These are phyloP conservation scores for Thunnus maccoyii DNA, from an alignment of 2,113 vertebrate species.

Conservation along the genomic window DNA sequence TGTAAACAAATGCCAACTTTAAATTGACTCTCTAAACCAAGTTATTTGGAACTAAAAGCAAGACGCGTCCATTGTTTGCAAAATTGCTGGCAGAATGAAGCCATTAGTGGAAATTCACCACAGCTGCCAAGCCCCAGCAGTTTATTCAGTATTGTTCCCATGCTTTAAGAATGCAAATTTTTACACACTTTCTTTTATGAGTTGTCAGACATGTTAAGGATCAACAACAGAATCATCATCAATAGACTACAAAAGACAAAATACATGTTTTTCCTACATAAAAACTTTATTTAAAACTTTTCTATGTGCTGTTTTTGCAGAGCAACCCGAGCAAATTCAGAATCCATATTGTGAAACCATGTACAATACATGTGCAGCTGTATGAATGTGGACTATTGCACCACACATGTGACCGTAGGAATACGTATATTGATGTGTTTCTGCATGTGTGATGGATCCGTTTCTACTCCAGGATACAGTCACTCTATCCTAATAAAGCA, in stretches of 20 bases:
- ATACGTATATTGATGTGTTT: background rate
- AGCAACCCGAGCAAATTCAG: background rate
- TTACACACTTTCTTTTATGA: background rate
- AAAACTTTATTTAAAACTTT: background rate
- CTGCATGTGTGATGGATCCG: background rate
- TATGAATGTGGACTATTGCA: background rate
- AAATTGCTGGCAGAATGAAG: constrained; percentile 21
- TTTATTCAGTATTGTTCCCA: background rate
- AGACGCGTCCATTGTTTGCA: background rate
- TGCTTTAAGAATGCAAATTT: background rate
- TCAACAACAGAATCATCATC: background rate
- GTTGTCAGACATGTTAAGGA: background rate
- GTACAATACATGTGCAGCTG: background rate
- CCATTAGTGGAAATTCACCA: constrained; percentile 17
- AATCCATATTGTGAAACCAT: background rate
- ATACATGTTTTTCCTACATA: background rate
- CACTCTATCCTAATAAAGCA: constrained; percentile 21
- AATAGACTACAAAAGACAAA: background rate
- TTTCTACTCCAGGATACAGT: background rate
- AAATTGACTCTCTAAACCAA: constrained; percentile 25
- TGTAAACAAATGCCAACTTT: constrained; percentile 40
- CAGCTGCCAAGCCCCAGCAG: background rate
- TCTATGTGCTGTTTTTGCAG: background rate
- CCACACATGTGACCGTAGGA: background rate
- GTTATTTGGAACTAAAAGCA: constrained; percentile 18